phyloP scores from a whole-genome alignment of 1,140 invertebrate species.

The Drosophila pachea region DNA sequence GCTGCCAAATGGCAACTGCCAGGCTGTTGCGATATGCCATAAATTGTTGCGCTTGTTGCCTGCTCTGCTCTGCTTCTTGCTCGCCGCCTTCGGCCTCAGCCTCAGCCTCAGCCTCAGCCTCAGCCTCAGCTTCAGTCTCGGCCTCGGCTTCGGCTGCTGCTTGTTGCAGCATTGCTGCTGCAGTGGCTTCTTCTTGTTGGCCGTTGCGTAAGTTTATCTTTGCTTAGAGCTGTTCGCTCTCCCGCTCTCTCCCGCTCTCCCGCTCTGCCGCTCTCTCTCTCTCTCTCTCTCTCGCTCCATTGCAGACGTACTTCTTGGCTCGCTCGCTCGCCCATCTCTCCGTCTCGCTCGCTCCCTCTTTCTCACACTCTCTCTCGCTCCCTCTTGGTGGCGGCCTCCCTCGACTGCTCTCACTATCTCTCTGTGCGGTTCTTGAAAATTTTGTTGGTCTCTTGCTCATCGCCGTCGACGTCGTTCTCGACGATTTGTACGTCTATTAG shows the following conservation, averaged over 20 bases:
- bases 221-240: conserved; percentile 7
- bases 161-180: conserved; percentile 36
- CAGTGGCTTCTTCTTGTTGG: conserved; percentile 36
- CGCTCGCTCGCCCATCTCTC: conserved; percentile 9
- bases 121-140: background rate
- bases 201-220: conserved; percentile 71
- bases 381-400: conserved; percentile 5
- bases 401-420: conserved; percentile 5
- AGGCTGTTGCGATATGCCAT: conserved; percentile 31
- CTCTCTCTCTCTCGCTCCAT: conserved; percentile 1
- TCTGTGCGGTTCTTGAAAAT: conserved; percentile 14
- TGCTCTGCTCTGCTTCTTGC: background rate
- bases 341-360: conserved; percentile 7
- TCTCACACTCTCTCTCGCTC: conserved; percentile 6
- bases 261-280: conserved; percentile 12
- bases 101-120: background rate
- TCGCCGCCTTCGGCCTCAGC: too few species aligned
- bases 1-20: conserved; percentile 38
- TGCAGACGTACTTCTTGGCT: background rate
- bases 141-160: background rate
- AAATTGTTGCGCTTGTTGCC: conserved; percentile 39
- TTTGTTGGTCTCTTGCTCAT: conserved; percentile 39
- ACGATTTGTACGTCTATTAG: conserved; percentile 53
- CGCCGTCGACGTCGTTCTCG: conserved; percentile 36
- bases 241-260: background rate